These are phyloP conservation scores for Campoletis sonorensis DNA, from an alignment of 1,140 invertebrate species.

Conservation along the genomic window DNA sequence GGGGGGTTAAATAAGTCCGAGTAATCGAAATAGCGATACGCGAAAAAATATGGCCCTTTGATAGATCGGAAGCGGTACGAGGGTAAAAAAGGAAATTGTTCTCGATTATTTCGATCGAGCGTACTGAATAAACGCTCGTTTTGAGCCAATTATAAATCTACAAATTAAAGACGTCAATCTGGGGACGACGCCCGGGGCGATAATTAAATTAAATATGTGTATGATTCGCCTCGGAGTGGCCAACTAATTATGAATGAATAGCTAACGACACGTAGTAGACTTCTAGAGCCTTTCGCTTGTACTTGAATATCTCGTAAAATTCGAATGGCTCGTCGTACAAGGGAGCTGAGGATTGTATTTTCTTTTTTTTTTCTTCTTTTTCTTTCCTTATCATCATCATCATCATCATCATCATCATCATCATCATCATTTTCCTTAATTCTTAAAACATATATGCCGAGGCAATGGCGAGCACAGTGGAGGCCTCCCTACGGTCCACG, in stretches of 20 bases:
- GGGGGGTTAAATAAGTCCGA: no score
- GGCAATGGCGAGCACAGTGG: conserved; percentile 32
- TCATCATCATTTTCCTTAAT: conserved; percentile 47
- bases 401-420: conserved; percentile 48
- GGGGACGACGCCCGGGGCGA: background rate
- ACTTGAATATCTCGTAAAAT: conserved; percentile 67
- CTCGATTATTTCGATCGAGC: no score
- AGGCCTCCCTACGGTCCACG: background rate
- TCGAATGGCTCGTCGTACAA: conserved; percentile 70
- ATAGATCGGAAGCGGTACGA: no score
- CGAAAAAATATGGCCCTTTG: no score
- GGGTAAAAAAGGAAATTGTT: no score
- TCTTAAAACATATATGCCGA: conserved; percentile 72
- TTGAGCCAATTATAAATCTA: conserved; percentile 19
- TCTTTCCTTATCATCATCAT: conserved; percentile 51
- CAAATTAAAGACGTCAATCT: conserved; percentile 8
- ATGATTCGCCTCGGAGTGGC: conserved; percentile 69
- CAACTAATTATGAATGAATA: conserved; percentile 50
- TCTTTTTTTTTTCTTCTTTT: no score
- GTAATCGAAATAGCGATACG: no score
- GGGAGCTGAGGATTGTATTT: conserved; percentile 72
- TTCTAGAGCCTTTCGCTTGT: conserved; percentile 65
- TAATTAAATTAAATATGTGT: conserved; percentile 65
- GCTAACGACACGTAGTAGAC: conserved; percentile 3
- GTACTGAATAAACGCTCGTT: background rate